A percentile compares a stretch with the other conserved stretches of the same genome.
phyloP scores from a whole-genome alignment of 2,888 invertebrate species.

The Eustalomyia histrio region DNA sequence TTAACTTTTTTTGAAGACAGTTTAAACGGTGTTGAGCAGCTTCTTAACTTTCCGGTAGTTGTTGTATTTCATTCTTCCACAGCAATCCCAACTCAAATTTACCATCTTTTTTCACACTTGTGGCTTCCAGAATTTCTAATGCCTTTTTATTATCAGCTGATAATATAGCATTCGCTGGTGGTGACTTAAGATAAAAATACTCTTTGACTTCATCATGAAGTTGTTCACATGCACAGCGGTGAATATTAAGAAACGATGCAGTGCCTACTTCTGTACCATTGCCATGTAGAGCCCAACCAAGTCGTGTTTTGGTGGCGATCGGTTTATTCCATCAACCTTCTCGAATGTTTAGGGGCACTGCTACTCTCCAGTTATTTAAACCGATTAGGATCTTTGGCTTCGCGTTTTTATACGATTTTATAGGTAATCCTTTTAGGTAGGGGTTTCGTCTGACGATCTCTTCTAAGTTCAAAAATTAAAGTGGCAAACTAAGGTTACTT shows the following conservation, averaged over 20 bases:
- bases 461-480: no score
- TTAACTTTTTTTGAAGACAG: slow-evolving; percentile 59
- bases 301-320: slow-evolving; percentile 2
- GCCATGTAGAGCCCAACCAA: no score
- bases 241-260: slow-evolving; percentile 31
- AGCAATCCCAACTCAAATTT: slow-evolving; percentile 46
- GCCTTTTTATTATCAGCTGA: slow-evolving; percentile 51
- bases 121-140: slow-evolving; percentile 42
- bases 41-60: slow-evolving; percentile 50
- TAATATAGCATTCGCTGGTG: slow-evolving; percentile 37
- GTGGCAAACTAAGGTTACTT: no score
- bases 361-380: no score
- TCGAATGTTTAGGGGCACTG: slow-evolving; percentile 2
- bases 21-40: slow-evolving; percentile 32
- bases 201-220: slow-evolving; percentile 52
- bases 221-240: slow-evolving; percentile 42
- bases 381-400: no score
- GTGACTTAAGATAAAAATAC: slow-evolving; percentile 42
- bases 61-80: slow-evolving; percentile 50
- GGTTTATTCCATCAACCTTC: slow-evolving; percentile 44
- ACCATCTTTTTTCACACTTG: slow-evolving; percentile 12
- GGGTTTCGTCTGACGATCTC: no score
- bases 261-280: no score
- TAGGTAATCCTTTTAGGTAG: no score
- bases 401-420: no score